Evolutionary conservation across 2,797 vertebrate species (phyloP), one percentile per base, ranked within the genome.

Genomic region (Poecilia velifera): DNA sequence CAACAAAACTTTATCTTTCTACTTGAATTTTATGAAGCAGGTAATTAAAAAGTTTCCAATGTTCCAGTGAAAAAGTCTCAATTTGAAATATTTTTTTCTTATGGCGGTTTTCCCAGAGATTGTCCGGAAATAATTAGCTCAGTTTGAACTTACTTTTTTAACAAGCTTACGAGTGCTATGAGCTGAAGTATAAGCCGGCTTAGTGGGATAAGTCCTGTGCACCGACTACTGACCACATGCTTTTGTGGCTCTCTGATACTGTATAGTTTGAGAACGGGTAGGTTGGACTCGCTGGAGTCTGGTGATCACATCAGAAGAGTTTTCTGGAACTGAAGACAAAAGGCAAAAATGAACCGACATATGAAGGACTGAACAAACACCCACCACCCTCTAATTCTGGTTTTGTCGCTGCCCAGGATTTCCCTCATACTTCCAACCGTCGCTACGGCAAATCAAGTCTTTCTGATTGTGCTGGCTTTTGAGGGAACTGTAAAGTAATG

Each of bases 61-160:
- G 73, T 75, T 78, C 74, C 78, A 57, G 72, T 80, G 45, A 74
- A 86, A 79, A 79, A 87, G 79, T 75, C 68, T 72, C 57, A 57
- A 84, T 87, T 88, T 81, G 64, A 82, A 83, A 78, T 87, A 18
- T 77, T 87, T 77, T 87, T 77, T 78, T 85, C 10, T 72, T 73
- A 72, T 89, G 88, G 88, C 84, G 84, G 47, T 78, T 88, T 89
- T 91, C 74, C 89, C 81, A 79, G 82, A 85, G 89, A 82, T 85
- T 87, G 84, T 76, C 92, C 87, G 70, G 93, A 92, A 93, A 94
- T 93, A 94, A 94, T 94, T 93, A 94, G 89, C 93, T 94, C 91
- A 87, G 89, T 94, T 90, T 88, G 89, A 89, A 92, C 90, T 93
- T 93, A 89, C 91, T 92, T 51, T 51, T 82, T 93, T 94, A 94